Base-by-base conservation (phyloP, 1,140 invertebrate species). In the Rhagoletis zephyria region DNA sequence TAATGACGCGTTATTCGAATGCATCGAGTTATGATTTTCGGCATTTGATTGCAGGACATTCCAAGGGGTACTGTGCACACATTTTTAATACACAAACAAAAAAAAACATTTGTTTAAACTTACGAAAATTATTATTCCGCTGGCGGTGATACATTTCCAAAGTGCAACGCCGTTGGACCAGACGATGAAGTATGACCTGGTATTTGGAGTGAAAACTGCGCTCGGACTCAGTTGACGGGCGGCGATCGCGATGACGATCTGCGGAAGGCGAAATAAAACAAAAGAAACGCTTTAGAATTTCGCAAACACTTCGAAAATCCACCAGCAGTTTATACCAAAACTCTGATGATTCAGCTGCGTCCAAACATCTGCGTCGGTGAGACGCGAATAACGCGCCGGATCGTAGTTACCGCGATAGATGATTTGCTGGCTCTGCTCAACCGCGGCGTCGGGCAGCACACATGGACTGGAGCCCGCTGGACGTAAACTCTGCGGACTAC, bases 91-190 rank as follows among this genome's bases (percentile, higher is more conserved):
- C 45, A 74, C 30, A 30, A 30, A 51, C 45, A 74, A 0, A 30
- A 30, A 30, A 30, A 30, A 30, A 30, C n/a, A 74, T 0, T 14
- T 51, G 9, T 30, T 30, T 85, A 7, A 88, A 95, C 94, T 95
- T 94, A 98, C 97, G 96, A 91, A 98, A 97, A 81, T 95, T 95
- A 89, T 97, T 97, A 40, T 96, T 95, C 16, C 96, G 95, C 89
- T 98, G 95, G 88, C 97, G 94, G 91, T 96, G 96, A 90, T 98
- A 98, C 95, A 98, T 97, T 93, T 98, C 97, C 16, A 97, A 95
- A 90, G 96, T 97, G n/a, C 97, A 97, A 92, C 97, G 97, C 87
- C 97, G 94, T 93, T 98, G 97, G 0, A 98, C 96, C 94, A 98
- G 96, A 70, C 97, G 95, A 93, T 97, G 97, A 6, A 97, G 97